Base-by-base conservation (phyloP, 2,113 vertebrate species). In the Dasyurus viverrinus region DNA sequence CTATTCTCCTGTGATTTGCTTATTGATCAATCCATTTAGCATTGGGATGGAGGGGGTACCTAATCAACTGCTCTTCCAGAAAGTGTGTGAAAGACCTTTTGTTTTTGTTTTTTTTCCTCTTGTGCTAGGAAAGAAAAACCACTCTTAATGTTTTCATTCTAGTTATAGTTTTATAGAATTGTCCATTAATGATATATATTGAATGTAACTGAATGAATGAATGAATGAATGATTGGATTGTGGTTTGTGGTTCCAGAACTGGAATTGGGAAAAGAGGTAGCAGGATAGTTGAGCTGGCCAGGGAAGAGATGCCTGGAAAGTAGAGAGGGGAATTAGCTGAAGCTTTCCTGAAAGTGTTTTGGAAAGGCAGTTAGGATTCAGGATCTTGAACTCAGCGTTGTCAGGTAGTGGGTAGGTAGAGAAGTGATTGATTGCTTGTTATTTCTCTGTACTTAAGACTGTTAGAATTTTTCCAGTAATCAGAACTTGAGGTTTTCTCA, bases 401-500 rank as follows among this genome's bases (percentile, higher is more conserved):
- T 84, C 68, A 84, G n/a, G 36, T 6, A 84, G 68, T 36, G 11
- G n/a, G n/a, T 22, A 8, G 19, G 68, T 22, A 84, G n/a, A 22
- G 1, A 90, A 30, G 36, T 9, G 84, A 10, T 0, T 30, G 68
- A 54, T 23, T 89, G 53, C 91, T 7, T 50, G 11, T 42, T 92
- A 36, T 46, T 55, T 25, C 25, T 90, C 95, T 11, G 30, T n/a
- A 93, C 55, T 48, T 48, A 26, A 46, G n/a, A 23, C 26, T 93
- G 0, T 16, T 57, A 91, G 53, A 68, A 91, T 90, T 1, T 91
- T 8, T 93, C 16, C 16, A 90, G 46, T 92, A 92, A 50, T 97
- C 47, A 90, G 55, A 53, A 90, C 92, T 30, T 90, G 92, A 90
- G 89, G 19, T 91, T 92, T 30, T 93, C 50, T 76, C 25, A 90